Percentiles rank a stretch among this genome's conserved stretches.
Evolutionary conservation across 1,140 invertebrate genomes (phyloP).

Genomic region (Anagrus nilaparvatae): DNA sequence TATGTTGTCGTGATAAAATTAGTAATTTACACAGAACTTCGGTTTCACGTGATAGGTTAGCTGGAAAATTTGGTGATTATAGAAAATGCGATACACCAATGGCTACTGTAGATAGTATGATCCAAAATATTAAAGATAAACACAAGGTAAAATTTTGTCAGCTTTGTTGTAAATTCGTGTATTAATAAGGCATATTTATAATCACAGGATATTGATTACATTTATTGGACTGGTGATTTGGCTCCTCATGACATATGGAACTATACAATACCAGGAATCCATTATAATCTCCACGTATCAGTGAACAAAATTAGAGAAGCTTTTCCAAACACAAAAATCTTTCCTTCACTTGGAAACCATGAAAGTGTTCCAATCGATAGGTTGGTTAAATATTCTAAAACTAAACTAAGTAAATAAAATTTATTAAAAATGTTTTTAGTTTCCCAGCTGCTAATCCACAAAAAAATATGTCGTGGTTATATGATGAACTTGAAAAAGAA

Average conservation of each 20-base stretch:
- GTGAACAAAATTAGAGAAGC: slow-evolving; percentile 72
- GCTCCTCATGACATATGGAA: slow-evolving; percentile 98
- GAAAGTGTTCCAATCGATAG: slow-evolving; percentile 93
- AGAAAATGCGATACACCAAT: slow-evolving; percentile 85
- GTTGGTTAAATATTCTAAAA: slow-evolving; percentile 37
- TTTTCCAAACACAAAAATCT: slow-evolving; percentile 85
- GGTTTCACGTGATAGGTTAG: slow-evolving; percentile 55
- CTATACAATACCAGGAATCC: slow-evolving; percentile 81
- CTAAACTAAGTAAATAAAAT: too few relatives aligned
- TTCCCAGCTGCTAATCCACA: slow-evolving; percentile 79
- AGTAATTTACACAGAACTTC: slow-evolving; percentile 70
- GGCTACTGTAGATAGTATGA: slow-evolving; percentile 79
- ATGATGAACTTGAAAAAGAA: slow-evolving; percentile 69
- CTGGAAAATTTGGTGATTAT: slow-evolving; percentile 92
- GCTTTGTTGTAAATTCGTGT: too few relatives aligned
- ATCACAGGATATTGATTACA: slow-evolving; percentile 92
- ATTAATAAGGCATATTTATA: too few relatives aligned
- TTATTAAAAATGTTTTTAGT: slow-evolving; percentile 5
- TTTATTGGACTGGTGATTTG: slow-evolving; percentile 94
- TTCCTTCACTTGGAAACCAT: slow-evolving; percentile 91
- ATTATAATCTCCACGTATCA: slow-evolving; percentile 74
- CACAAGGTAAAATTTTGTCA: too few relatives aligned
- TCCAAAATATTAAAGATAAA: slow-evolving; percentile 74
- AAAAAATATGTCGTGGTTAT: slow-evolving; percentile 83
- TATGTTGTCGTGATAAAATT: slow-evolving; percentile 76